Percentiles rank a stretch among this genome's conserved stretches.
Conservation (phyloP, 2,888 invertebrate genomes). For the Osedax fenrisi region DNA sequence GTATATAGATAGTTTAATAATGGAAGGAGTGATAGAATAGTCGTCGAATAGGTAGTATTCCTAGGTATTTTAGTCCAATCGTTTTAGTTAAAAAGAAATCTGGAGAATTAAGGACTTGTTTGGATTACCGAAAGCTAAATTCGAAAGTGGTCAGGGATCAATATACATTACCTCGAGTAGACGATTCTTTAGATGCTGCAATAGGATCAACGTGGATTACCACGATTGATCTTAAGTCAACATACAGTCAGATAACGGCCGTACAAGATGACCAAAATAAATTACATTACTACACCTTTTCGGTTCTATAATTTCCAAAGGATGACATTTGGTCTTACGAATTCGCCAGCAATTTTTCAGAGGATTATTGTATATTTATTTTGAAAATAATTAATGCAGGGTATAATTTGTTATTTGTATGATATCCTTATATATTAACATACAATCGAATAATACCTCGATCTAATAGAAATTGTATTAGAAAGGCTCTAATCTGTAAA, state of each 20-base stretch:
- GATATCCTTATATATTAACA: no score
- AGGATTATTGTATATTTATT: no score
- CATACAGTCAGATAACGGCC: slow-evolving; percentile 35
- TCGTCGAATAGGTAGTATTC: not conserved
- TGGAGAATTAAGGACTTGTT: slow-evolving; percentile 17
- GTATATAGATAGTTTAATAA: slow-evolving; percentile 7
- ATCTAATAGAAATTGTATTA: no score
- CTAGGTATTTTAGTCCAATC: not conserved
- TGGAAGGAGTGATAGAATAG: slow-evolving; percentile 4
- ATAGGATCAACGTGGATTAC: slow-evolving; percentile 31
- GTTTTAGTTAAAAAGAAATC: slow-evolving; percentile 20
- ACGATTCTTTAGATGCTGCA: slow-evolving; percentile 32
- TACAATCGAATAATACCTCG: no score
- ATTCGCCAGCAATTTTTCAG: not conserved
- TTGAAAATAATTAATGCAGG: no score
- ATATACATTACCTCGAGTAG: slow-evolving; percentile 30
- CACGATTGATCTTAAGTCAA: slow-evolving; percentile 33
- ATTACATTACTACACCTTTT: slow-evolving; percentile 33
- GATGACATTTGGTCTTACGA: not conserved
- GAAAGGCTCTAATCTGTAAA: no score
- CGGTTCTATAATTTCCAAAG: slow-evolving; percentile 32
- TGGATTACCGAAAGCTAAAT: slow-evolving; percentile 21
- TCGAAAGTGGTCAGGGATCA: slow-evolving; percentile 21
- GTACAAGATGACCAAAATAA: slow-evolving; percentile 31
- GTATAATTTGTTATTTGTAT: no score